phyloP scores from a whole-genome alignment of 2,888 invertebrate species.

The Drosophila planitibia region DNA sequence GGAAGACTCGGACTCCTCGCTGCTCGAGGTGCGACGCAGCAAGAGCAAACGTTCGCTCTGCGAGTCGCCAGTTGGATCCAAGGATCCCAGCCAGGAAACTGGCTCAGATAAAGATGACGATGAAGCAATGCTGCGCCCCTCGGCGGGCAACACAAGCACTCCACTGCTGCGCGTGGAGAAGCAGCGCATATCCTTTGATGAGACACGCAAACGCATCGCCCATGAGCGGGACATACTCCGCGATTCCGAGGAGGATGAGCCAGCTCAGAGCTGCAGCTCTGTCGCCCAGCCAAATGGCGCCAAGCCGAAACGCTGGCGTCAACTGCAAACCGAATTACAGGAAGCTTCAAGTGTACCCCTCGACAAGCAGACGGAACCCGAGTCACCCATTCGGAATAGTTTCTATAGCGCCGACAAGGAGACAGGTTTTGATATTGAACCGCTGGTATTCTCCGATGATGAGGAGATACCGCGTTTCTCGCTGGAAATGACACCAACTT shows the following conservation, averaged over 20 bases:
- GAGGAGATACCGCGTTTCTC: slow-evolving; percentile 86
- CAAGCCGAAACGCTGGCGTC: slow-evolving; percentile 80
- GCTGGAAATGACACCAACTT: slow-evolving; percentile 85
- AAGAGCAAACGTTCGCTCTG: slow-evolving; percentile 77
- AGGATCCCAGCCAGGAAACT: slow-evolving; percentile 48
- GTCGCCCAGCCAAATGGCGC: slow-evolving; percentile 22
- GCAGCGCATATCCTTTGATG: slow-evolving; percentile 85
- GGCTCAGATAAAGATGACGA: slow-evolving; percentile 27
- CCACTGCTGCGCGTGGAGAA: slow-evolving; percentile 82
- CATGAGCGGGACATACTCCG: slow-evolving; percentile 84
- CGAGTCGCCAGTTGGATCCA: slow-evolving; percentile 61
- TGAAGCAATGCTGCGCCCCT: slow-evolving; percentile 66
- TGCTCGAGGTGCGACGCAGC: slow-evolving; percentile 65
- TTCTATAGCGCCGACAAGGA: slow-evolving; percentile 88
- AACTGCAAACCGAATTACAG: slow-evolving; percentile 66
- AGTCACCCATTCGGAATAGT: slow-evolving; percentile 86
- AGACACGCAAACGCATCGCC: slow-evolving; percentile 84
- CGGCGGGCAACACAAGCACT: slow-evolving; percentile 74
- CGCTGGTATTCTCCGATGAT: slow-evolving; percentile 88
- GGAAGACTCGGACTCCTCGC: slow-evolving; percentile 86
- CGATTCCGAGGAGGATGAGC: slow-evolving; percentile 83
- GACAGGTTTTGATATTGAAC: slow-evolving; percentile 86
- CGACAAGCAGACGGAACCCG: slow-evolving; percentile 74
- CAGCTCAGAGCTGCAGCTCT: slow-evolving; percentile 19
- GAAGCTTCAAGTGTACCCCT: slow-evolving; percentile 59